Conservation (phyloP, 2,113 vertebrate genomes). For the Rhea americana region DNA sequence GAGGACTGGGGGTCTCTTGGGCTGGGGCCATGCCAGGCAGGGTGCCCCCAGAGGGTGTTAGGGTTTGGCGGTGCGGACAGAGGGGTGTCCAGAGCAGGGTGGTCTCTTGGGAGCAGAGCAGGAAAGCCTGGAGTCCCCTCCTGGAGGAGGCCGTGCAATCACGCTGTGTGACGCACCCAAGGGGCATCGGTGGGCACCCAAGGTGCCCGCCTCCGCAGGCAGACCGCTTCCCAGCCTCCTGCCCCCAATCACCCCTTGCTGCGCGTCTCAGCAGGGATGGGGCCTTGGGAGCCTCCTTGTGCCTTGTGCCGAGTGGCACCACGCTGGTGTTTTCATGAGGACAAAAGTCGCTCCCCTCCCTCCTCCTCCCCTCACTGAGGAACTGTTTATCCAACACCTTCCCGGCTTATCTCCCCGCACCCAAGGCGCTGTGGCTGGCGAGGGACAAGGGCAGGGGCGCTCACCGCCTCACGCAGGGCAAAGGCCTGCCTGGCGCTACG, state of each 20-base stretch:
- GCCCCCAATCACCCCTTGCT: neutral
- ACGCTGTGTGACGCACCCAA: too few relatives aligned
- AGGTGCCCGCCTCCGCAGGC: neutral
- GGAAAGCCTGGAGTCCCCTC: neutral
- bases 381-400: constrained; percentile 64
- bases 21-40: neutral
- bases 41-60: neutral
- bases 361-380: constrained; percentile 21
- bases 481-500: constrained; percentile 61
- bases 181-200: fast-evolving
- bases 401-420: constrained; percentile 65
- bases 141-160: neutral
- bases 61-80: neutral
- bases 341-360: constrained; percentile 57
- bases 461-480: constrained; percentile 39
- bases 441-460: constrained; percentile 48
- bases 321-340: neutral
- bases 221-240: neutral
- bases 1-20: neutral
- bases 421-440: neutral
- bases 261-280: neutral
- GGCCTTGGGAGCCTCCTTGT: neutral
- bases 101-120: neutral
- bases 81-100: neutral
- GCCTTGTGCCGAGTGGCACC: neutral